These are phyloP conservation scores for Aleiodes sp. DNA, from an alignment of 1,140 invertebrate species.

Conservation along the genomic window DNA sequence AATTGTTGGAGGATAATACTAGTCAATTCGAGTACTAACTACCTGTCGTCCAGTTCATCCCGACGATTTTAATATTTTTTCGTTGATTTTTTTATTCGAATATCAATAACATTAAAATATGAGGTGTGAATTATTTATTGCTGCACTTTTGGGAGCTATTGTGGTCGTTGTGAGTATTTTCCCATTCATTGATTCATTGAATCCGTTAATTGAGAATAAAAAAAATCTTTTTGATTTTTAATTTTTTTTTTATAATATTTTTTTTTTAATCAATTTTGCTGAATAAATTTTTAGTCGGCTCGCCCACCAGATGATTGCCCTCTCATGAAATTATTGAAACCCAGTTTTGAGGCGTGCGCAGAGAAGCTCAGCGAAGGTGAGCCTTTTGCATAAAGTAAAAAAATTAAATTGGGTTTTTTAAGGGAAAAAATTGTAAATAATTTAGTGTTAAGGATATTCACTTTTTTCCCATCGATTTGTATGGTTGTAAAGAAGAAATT, in stretches of 20 bases:
- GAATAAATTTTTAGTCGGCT: too few relatives aligned
- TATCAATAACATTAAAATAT: too few relatives aligned
- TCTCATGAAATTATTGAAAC: not conserved
- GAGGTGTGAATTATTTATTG: not conserved
- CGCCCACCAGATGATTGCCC: not conserved
- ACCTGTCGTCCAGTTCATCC: not conserved
- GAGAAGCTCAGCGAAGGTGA: conserved; percentile 22
- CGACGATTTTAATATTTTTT: not conserved
- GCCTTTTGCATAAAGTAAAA: not conserved
- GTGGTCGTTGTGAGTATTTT: conserved; percentile 5
- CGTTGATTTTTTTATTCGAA: too few relatives aligned
- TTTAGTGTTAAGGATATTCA: too few relatives aligned
- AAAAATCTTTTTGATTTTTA: too few relatives aligned
- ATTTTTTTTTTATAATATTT: too few relatives aligned
- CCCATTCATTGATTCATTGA: conserved; percentile 1
- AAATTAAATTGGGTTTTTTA: too few relatives aligned
- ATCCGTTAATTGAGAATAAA: too few relatives aligned
- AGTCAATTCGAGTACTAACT: not conserved
- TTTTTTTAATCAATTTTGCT: not conserved
- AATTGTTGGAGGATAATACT: not conserved
- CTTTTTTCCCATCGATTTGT: too few relatives aligned
- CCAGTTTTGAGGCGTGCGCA: conserved; percentile 9
- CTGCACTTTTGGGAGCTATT: not conserved
- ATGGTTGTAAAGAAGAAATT: too few relatives aligned
- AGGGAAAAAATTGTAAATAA: not conserved